These are phyloP conservation scores for Streptopelia turtur DNA, from an alignment of 2,797 vertebrate genomes.

Conservation along the genomic window DNA sequence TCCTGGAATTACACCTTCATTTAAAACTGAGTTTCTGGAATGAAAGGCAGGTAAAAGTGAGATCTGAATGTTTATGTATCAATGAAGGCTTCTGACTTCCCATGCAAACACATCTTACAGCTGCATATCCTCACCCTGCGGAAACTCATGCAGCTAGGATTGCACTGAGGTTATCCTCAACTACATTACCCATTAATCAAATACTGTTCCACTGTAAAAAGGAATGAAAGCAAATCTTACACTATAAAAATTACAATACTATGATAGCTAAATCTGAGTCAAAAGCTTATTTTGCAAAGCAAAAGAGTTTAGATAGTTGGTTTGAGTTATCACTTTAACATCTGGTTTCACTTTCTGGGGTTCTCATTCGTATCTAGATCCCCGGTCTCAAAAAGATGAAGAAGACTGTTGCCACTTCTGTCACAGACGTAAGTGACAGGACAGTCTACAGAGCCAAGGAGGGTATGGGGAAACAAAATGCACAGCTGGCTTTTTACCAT, in stretches of 20 bases:
- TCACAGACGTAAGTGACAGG: not conserved
- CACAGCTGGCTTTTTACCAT: not conserved
- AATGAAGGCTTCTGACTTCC: not conserved
- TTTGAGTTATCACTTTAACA: not conserved
- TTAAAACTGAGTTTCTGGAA: not conserved
- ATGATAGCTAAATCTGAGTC: not conserved
- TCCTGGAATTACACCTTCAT: not conserved
- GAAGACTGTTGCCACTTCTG: not conserved
- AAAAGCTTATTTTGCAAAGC: not conserved
- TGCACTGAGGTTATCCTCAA: not conserved
- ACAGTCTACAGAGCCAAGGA: not conserved
- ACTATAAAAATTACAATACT: not conserved
- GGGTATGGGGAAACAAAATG: not conserved
- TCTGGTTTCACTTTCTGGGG: not conserved
- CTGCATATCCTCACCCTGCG: fast-evolving
- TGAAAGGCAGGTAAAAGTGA: not conserved
- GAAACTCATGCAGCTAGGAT: not conserved
- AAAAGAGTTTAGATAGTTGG: not conserved
- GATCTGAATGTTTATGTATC: not conserved
- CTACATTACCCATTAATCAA: not conserved
- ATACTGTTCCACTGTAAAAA: not conserved
- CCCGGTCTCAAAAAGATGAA: not conserved
- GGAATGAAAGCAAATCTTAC: not conserved
- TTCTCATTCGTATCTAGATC: not conserved
- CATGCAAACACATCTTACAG: not conserved